These are phyloP conservation scores for Tryphoninae sp. DNA, from an alignment of 2,888 invertebrate genomes.

Conservation along the genomic window DNA sequence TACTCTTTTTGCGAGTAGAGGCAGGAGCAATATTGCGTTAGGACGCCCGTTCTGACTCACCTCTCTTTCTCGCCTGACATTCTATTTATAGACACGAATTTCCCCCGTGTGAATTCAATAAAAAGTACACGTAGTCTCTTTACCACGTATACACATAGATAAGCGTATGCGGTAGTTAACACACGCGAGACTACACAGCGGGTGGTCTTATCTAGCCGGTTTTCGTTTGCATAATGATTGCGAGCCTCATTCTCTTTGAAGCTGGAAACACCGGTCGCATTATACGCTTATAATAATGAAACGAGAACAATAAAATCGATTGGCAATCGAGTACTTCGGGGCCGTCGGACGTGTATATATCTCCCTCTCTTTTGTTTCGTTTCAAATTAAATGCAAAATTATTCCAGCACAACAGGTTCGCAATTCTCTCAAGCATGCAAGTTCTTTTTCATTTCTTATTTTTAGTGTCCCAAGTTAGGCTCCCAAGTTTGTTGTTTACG, in stretches of 20 bases:
- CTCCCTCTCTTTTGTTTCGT: no score
- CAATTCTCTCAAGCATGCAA: background rate
- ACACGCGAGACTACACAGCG: constrained; percentile 14
- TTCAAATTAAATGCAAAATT: no score
- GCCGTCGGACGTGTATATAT: no score
- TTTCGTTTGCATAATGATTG: constrained; percentile 60
- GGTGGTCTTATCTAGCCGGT: constrained; percentile 34
- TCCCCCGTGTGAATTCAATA: constrained; percentile 47
- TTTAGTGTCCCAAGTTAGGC: background rate
- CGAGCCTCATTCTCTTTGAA: constrained; percentile 21
- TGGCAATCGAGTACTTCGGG: background rate
- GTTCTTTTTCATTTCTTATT: background rate
- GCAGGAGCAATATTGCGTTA: constrained; percentile 19
- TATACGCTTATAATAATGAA: background rate
- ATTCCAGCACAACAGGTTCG: background rate
- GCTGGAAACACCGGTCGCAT: background rate
- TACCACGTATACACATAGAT: constrained; percentile 13
- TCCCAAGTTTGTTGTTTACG: background rate
- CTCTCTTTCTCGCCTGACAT: constrained; percentile 29
- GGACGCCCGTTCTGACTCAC: constrained; percentile 47
- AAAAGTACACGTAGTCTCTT: constrained; percentile 41
- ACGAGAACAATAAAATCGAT: constrained; percentile 5
- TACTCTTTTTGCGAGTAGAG: constrained; percentile 4
- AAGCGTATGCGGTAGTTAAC: constrained; percentile 9
- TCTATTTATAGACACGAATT: constrained; percentile 58